Evolutionary conservation across 2,888 invertebrate species (phyloP), one percentile per base, ranked within the genome.

Genomic region (Pediacus dermestoides): DNA sequence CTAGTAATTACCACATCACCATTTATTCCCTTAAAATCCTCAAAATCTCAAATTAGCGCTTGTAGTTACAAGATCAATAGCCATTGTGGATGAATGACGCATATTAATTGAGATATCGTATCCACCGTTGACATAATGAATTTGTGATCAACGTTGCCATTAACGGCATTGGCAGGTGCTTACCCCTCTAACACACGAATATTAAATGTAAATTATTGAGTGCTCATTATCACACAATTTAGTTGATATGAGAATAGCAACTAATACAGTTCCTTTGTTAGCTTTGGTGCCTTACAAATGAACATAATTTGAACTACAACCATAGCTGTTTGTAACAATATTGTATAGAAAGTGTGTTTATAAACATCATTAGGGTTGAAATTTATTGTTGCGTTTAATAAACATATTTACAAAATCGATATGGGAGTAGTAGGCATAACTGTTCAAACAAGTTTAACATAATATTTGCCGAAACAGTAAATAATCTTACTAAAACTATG

Each of bases 41-140:
- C n/a, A 3, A 11, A 13, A 30, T 30, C 13, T 11, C 4, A n/a
- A 3, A n/a, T 11, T 30, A 30, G 13, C 10, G 10, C 30, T 11
- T 4, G n/a, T 12, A 13, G 21, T 13, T 22, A 12, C 11, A 27
- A 9, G 26, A 13, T 25, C 14, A 13, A 12, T 46, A 38, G 40
- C 43, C 40, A 33, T 36, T 34, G 37, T 34, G 37, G 26, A 38
- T 50, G 52, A 53, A 41, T 55, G 55, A 56, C 50, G 53, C 50
- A 47, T 50, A 57, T 57, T 59, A 59, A 60, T 59, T 60, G 57
- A 60, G 57, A 58, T 55, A 58, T 55, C 52, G 47, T 39, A 52
- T 55, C 49, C 50, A 51, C 44, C 56, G 58, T 58, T 60, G 58
- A 58, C 58, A 57, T 57, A 60, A 60, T 58, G 58, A 59, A 57